Evolutionary conservation across 2,888 invertebrate genomes (phyloP).

Genomic region (Alloscopus bannaensis): DNA sequence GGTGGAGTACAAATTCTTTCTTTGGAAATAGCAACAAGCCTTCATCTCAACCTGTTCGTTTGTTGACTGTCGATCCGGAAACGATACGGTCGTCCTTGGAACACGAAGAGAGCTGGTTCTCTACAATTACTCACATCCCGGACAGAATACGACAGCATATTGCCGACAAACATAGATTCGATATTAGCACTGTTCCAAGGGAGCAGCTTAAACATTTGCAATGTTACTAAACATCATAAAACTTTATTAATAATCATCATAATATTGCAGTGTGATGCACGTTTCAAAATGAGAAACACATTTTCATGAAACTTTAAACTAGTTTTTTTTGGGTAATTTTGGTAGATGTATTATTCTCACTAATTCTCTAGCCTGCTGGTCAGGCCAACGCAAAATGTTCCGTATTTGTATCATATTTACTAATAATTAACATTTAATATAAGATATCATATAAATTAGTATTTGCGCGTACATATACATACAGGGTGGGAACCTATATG

Average conservation of each 20-base stretch:
- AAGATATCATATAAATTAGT: too few relatives aligned
- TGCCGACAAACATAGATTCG: conserved; percentile 61
- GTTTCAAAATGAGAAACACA: neutral
- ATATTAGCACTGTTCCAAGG: conserved; percentile 51
- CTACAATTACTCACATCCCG: conserved; percentile 49
- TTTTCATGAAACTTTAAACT: neutral
- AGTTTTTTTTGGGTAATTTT: neutral
- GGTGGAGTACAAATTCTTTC: conserved; percentile 26
- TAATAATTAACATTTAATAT: too few relatives aligned
- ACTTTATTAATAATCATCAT: neutral
- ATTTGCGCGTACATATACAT: too few relatives aligned
- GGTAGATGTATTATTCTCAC: too few relatives aligned
- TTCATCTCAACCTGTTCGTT: neutral
- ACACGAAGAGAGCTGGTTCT: conserved; percentile 41
- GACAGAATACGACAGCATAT: conserved; percentile 55
- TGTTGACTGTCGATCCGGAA: conserved; percentile 16
- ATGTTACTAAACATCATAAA: conserved; percentile 29
- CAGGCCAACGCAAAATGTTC: too few relatives aligned
- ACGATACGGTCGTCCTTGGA: neutral
- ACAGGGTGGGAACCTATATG: too few relatives aligned
- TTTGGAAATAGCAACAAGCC: conserved; percentile 4
- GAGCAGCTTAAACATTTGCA: conserved; percentile 55
- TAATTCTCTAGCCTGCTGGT: too few relatives aligned
- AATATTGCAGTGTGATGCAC: neutral
- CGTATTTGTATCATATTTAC: too few relatives aligned